Evolutionary conservation across 2,113 vertebrate species (phyloP).

Genomic region (Periophthalmodon schlosseri): DNA sequence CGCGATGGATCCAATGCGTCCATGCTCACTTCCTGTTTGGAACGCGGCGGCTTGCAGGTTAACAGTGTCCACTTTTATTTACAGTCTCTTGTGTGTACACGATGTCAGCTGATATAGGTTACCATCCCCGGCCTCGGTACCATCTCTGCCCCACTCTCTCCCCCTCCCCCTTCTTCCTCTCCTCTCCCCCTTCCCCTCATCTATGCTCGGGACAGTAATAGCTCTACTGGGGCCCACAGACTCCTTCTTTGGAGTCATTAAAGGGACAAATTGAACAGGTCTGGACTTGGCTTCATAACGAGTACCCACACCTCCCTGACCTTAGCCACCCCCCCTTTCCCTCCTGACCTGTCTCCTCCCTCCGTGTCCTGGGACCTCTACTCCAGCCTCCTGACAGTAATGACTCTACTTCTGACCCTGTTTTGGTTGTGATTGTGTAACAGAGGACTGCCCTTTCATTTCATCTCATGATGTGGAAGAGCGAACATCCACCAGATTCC

Average conservation of each 20-base stretch:
- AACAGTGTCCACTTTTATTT: no score
- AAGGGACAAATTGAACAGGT: slow-evolving; percentile 93
- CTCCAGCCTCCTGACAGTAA: slow-evolving; percentile 63
- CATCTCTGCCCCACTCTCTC: no score
- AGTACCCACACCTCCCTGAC: slow-evolving; percentile 41
- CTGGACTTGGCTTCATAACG: slow-evolving; percentile 80
- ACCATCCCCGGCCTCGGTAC: not conserved
- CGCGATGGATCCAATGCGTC: no score
- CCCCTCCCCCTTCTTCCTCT: no score
- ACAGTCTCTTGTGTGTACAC: slow-evolving; percentile 51
- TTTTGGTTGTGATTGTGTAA: slow-evolving; percentile 78
- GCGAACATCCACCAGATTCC: no score
- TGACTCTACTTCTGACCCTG: slow-evolving; percentile 71
- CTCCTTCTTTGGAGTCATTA: slow-evolving; percentile 90
- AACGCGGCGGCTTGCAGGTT: no score
- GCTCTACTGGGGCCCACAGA: slow-evolving; percentile 87
- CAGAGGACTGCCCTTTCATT: slow-evolving; percentile 66
- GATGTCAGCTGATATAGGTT: not conserved
- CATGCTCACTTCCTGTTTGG: no score
- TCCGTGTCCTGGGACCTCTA: slow-evolving; percentile 20
- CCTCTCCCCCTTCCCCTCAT: not conserved
- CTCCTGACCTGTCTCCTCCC: slow-evolving; percentile 30
- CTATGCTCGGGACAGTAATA: slow-evolving; percentile 70
- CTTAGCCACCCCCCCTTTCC: slow-evolving; percentile 13
- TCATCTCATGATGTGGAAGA: slow-evolving; percentile 73